A percentile compares a stretch with the other conserved stretches of the same genome.
These are phyloP conservation scores for Chironomus riparius DNA, from an alignment of 2,888 invertebrate genomes.

Conservation along the genomic window DNA sequence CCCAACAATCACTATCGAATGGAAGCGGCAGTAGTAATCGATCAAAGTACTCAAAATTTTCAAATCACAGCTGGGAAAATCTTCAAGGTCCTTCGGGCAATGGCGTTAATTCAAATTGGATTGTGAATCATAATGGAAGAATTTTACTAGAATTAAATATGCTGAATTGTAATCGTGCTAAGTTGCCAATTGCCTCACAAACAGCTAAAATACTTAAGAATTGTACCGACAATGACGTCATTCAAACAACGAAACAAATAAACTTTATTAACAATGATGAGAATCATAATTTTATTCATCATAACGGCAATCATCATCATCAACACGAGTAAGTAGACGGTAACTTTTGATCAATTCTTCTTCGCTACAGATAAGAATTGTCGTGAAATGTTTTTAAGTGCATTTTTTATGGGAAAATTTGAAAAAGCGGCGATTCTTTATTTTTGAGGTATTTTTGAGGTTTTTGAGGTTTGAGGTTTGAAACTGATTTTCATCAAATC, in stretches of 20 bases:
- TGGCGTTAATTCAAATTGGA: background rate
- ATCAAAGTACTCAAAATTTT: background rate
- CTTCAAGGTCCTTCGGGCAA: background rate
- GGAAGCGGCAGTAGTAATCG: background rate
- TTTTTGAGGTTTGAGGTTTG: no score
- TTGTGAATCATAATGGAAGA: constrained; percentile 20
- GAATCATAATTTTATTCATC: constrained; percentile 1
- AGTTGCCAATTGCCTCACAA: constrained; percentile 34
- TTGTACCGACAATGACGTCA: constrained; percentile 10
- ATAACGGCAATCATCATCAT: background rate
- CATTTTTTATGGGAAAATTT: no score
- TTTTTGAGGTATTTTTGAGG: no score
- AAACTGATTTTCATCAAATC: no score
- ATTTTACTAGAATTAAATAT: constrained; percentile 17
- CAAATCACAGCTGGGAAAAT: constrained; percentile 23
- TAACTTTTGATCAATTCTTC: no score
- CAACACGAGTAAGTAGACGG: constrained; percentile 13
- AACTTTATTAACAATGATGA: constrained; percentile 13
- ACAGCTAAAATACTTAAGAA: constrained; percentile 34
- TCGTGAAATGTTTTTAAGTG: no score
- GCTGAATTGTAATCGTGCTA: constrained; percentile 28
- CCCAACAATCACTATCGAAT: constrained; percentile 7
- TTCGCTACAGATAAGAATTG: background rate
- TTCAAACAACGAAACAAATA: constrained; percentile 18
- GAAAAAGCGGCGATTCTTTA: no score